Evolutionary conservation across 2,797 vertebrate genomes (phyloP), one percentile per base, ranked within the genome.

Genomic region (Numenius phaeopus): DNA sequence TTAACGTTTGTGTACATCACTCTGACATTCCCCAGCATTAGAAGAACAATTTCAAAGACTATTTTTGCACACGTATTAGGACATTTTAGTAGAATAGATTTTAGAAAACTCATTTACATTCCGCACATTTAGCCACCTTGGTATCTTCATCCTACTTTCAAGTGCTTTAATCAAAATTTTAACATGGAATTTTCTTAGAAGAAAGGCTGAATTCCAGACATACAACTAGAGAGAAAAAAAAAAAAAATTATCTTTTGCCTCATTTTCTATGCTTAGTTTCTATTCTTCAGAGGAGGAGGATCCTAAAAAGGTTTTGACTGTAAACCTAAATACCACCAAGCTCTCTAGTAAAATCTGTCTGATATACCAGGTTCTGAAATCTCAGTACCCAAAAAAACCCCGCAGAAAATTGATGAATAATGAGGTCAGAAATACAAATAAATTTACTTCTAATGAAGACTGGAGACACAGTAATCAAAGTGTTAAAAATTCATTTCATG

Each of bases 401-500:
- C 21, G 50, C 83, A 96, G 95, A 96, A 78, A 97, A 97, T 50
- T 92, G 88, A 94, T 95, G 95, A 96, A 97, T 98, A 98, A 98
- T 93, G 91, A 97, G 95, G 95, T 96, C 95, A 97, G 96, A 98
- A 98, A 98, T 94, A 97, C 97, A 98, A 98, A 97, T 97, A 98
- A 98, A 98, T 98, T 97, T 97, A 95, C 93, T 97, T 98, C 97
- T 98, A 98, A 97, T 97, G 97, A 97, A 97, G 96, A 97, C 96
- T 96, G 96, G 97, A 98, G 97, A 98, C 96, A 96, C 97, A 98
- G 96, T 97, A 97, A 98, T 98, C 97, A 98, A 98, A 98, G 97
- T 98, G 98, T 98, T 98, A 98, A 98, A 97, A 98, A 98, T 98
- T 98, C 97, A 98, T 98, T 98, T 98, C 98, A 98, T 98, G 98